These are phyloP conservation scores for Acrobasis suavella DNA, from an alignment of 2,888 invertebrate species.

Conservation along the genomic window DNA sequence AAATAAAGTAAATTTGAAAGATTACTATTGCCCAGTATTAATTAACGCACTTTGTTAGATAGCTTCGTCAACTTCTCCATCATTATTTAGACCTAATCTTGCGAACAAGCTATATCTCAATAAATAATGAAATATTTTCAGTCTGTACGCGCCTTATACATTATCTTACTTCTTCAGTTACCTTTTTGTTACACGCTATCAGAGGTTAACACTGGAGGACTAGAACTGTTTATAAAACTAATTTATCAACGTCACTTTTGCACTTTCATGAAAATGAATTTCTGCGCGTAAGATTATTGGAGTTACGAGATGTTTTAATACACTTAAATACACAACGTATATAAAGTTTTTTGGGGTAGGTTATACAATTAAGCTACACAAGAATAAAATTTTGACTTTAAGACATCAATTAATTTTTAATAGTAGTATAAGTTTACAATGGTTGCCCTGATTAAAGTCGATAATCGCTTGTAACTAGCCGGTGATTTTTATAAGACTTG, in stretches of 20 bases:
- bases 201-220: constrained; percentile 1
- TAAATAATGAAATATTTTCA: neutral
- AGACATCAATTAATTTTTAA: too few relatives aligned
- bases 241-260: constrained; percentile 11
- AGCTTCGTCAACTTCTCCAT: too few relatives aligned
- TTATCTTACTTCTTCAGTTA: constrained; percentile 2
- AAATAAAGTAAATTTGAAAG: too few relatives aligned
- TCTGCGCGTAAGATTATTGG: neutral
- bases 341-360: neutral
- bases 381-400: too few relatives aligned
- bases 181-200: constrained; percentile 2
- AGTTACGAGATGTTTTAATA: neutral
- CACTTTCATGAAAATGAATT: constrained; percentile 1
- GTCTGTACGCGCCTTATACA: neutral
- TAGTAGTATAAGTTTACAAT: too few relatives aligned
- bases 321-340: neutral
- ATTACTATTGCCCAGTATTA: too few relatives aligned
- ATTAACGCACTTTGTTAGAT: too few relatives aligned
- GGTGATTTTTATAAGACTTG: too few relatives aligned
- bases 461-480: too few relatives aligned
- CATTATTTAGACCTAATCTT: too few relatives aligned
- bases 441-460: too few relatives aligned
- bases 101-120: neutral
- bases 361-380: neutral
- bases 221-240: constrained; percentile 5